Evolutionary conservation across 2,888 invertebrate species (phyloP), one percentile per base, ranked within the genome.

Genomic region (Terebella lapidaria): DNA sequence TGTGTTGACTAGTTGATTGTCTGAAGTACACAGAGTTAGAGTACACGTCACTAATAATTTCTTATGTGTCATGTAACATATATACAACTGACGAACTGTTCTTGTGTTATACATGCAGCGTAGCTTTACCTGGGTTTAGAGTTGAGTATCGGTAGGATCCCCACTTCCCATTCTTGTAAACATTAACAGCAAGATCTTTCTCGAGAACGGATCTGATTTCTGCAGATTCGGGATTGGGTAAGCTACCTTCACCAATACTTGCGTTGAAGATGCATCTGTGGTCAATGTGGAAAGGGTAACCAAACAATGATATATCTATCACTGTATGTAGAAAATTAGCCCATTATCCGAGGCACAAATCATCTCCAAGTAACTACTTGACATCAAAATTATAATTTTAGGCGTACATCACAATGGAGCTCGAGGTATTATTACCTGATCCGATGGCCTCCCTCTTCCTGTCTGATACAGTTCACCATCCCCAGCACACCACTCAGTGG

Each of bases 1-100:
- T 59, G 92, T 90, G 42, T 35, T 35, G 42, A 35, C n/a, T 10
- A 35, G n/a, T n/a, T n/a, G n/a, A n/a, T n/a, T n/a, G n/a, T n/a
- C n/a, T n/a, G n/a, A n/a, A n/a, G n/a, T n/a, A n/a, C n/a, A n/a
- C n/a, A n/a, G n/a, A n/a, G n/a, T n/a, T n/a, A n/a, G n/a, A n/a
- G n/a, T n/a, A n/a, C n/a, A n/a, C n/a, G n/a, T n/a, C n/a, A n/a
- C n/a, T n/a, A n/a, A n/a, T n/a, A n/a, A n/a, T n/a, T n/a, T n/a
- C n/a, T n/a, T n/a, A n/a, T n/a, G n/a, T n/a, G n/a, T n/a, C n/a
- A n/a, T n/a, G n/a, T n/a, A n/a, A n/a, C n/a, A n/a, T n/a, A n/a
- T n/a, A n/a, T n/a, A n/a, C n/a, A n/a, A n/a, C 42, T 35, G 42
- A 35, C 42, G 42, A 35, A n/a, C n/a, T 18, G 10, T 35, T 15